These are phyloP conservation scores for Glossophaga mutica DNA, from an alignment of 2,797 vertebrate species.

Conservation along the genomic window DNA sequence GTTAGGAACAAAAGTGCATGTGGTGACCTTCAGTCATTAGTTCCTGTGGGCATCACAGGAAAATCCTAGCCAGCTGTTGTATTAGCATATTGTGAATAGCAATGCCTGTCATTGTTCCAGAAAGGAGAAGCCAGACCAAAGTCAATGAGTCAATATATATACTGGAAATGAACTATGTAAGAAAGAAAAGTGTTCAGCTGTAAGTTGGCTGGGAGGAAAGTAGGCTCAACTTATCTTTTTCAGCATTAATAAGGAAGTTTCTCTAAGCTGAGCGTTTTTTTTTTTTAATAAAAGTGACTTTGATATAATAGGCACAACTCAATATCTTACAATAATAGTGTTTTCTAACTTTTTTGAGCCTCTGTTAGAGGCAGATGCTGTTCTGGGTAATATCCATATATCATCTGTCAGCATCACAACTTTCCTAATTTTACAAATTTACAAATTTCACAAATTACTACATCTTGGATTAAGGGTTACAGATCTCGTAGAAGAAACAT, in stretches of 20 bases:
- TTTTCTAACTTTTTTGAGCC: not conserved
- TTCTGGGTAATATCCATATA: not conserved
- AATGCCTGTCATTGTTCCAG: not conserved
- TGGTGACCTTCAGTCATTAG: conserved; percentile 25
- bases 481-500: not conserved
- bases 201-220: not conserved
- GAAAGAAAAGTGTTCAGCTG: not conserved
- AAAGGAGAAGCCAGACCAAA: not conserved
- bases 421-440: not conserved
- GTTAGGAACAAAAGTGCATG: not conserved
- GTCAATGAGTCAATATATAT: not conserved
- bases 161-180: not conserved
- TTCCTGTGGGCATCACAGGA: not conserved
- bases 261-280: not conserved
- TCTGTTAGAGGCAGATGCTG: not conserved
- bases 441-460: not conserved
- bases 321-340: not conserved
- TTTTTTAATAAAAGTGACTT: not conserved
- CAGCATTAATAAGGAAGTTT: not conserved
- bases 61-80: not conserved
- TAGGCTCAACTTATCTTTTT: not conserved
- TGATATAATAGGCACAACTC: not conserved
- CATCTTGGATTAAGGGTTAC: not conserved
- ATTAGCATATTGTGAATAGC: not conserved
- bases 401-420: not conserved